Conservation (phyloP, 2,797 vertebrate genomes). For the Menidia menidia region DNA sequence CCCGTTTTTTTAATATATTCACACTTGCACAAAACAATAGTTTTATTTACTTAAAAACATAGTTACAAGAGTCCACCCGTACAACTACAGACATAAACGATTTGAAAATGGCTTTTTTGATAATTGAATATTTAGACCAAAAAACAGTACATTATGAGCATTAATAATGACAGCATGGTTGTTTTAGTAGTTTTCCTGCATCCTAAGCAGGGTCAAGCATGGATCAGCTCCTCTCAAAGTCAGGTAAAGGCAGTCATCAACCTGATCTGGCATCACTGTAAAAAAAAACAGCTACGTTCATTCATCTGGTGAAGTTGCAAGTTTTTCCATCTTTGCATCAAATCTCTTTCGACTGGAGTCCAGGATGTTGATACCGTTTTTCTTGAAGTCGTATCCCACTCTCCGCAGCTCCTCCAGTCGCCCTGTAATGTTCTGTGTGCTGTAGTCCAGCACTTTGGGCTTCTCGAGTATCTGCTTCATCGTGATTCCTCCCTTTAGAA, state of each 20-base stretch:
- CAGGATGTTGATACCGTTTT: conserved; percentile 78
- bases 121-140: background rate
- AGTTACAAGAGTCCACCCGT: background rate
- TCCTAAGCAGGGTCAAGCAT: background rate
- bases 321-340: conserved; percentile 77
- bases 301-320: conserved; percentile 26
- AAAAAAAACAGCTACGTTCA: conserved; percentile 19
- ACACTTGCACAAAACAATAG: too few species aligned
- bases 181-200: background rate
- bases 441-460: conserved; percentile 82
- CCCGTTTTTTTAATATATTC: background rate
- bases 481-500: conserved; percentile 77
- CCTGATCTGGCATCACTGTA: background rate
- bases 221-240: background rate
- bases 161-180: background rate
- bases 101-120: conserved; percentile 9
- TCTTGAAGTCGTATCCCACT: conserved; percentile 81
- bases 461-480: conserved; percentile 78
- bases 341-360: conserved; percentile 81
- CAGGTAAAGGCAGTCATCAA: background rate
- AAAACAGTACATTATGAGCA: background rate
- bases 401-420: conserved; percentile 74
- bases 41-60: background rate
- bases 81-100: background rate
- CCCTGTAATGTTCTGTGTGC: conserved; percentile 73